Evolutionary conservation across 2,888 invertebrate genomes (phyloP), one percentile per base, ranked within the genome.

Genomic region (Parascotia fuliginaria): DNA sequence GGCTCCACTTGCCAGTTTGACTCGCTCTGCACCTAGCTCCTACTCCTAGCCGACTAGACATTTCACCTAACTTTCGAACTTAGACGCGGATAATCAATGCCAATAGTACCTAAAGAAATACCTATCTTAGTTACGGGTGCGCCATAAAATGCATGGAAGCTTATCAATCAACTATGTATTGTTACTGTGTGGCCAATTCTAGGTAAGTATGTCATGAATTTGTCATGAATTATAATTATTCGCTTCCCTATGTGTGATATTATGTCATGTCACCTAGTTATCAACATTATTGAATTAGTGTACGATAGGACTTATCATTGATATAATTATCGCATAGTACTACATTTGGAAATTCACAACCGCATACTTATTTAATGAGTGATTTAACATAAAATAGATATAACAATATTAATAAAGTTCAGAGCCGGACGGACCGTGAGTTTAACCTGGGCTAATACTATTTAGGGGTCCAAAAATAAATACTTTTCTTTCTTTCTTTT

Each of bases 1-100:
- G 73, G 78, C 76, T 69, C 70, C 71, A 72, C 77, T 66, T 65
- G 81, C 74, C 73, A 67, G 66, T 70, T 64, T 45, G 60, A 56
- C 66, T 73, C 58, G 69, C 66, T 71, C 60, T 65, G 69, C 68
- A 67, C 68, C 73, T 58, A 70, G 67, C 59, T 16, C 24, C 15
- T 32, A 32, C 59, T 16, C 24, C 15, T 33, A 33, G 55, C 44
- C 27, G 45, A 45, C 66, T 71, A 71, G 70, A 47, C 75, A 78
- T 82, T 81, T 79, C 79, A 75, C 80, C 65, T 63, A 76, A 77
- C 87, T 87, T 87, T 87, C 85, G 73, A 82, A 81, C 61, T 60
- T 59, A 45, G 54, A 40, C 47, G n/a, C n/a, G 49, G 42, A 50
- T 52, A 19, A 54, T 48, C 19, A 34, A 38, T 24, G 50, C 51